These are phyloP conservation scores for Pollenia angustigena DNA, from an alignment of 2,888 invertebrate genomes.

Conservation along the genomic window DNA sequence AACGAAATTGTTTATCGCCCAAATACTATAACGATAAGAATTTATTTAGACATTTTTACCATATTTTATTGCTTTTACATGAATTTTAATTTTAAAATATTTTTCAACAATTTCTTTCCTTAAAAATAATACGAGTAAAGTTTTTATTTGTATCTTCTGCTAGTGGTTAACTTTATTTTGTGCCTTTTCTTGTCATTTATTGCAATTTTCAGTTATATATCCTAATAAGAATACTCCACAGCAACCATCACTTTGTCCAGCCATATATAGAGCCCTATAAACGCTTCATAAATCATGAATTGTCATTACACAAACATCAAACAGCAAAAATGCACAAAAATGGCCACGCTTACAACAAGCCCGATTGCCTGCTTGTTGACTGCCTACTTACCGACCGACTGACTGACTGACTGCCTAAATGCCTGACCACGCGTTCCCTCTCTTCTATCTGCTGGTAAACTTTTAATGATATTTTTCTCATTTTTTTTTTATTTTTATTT, in stretches of 20 bases:
- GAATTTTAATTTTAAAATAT: slow-evolving; percentile 60
- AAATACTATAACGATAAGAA: slow-evolving; percentile 27
- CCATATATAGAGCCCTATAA: slow-evolving; percentile 73
- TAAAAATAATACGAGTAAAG: not conserved
- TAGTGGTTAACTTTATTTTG: not conserved
- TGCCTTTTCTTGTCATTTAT: slow-evolving; percentile 33
- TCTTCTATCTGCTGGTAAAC: not conserved
- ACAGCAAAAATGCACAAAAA: slow-evolving; percentile 62
- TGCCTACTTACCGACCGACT: slow-evolving; percentile 20
- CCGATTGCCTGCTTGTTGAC: not conserved
- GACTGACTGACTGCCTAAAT: not conserved
- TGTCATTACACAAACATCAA: slow-evolving; percentile 69
- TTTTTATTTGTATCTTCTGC: not conserved
- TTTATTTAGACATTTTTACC: slow-evolving; percentile 31
- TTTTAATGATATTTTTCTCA: not conserved
- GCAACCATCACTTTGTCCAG: slow-evolving; percentile 67
- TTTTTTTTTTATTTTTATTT: slow-evolving; percentile 11
- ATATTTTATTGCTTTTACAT: slow-evolving; percentile 42
- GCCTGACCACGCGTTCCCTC: not conserved
- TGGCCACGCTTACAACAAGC: slow-evolving; percentile 45
- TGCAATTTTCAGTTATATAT: slow-evolving; percentile 49
- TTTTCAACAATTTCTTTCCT: slow-evolving; percentile 48
- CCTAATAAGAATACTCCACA: slow-evolving; percentile 63
- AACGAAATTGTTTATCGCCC: slow-evolving; percentile 2
- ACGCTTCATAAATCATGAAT: slow-evolving; percentile 74